Conservation (phyloP, 2,113 vertebrate species). For the Hipposideros armiger region DNA sequence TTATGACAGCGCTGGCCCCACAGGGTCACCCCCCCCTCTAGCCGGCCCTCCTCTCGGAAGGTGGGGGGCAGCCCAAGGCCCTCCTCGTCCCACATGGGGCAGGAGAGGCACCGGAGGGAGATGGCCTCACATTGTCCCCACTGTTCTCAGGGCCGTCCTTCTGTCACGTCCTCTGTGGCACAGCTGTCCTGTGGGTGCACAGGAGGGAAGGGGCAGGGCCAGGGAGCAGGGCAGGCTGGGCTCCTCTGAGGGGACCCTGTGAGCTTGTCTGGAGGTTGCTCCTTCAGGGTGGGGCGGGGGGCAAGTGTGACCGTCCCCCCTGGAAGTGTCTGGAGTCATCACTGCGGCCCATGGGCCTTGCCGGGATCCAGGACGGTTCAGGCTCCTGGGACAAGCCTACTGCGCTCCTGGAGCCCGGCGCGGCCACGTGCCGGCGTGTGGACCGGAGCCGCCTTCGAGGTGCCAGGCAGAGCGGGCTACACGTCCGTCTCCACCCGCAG, state of each 20-base stretch:
- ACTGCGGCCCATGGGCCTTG: fast-evolving
- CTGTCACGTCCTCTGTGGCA: fast-evolving
- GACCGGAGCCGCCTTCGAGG: fast-evolving
- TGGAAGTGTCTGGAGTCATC: fast-evolving
- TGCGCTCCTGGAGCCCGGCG: fast-evolving
- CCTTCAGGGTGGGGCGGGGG: fast-evolving
- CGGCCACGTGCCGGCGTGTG: fast-evolving
- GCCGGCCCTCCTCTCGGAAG: not conserved
- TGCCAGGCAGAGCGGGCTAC: constrained; percentile 59
- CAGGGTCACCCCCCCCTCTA: too few relatives aligned
- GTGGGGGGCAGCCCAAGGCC: fast-evolving
- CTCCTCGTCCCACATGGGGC: too few relatives aligned
- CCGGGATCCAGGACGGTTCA: fast-evolving
- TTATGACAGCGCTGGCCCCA: fast-evolving
- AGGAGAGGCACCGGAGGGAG: not conserved
- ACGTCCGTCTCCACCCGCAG: constrained; percentile 94
- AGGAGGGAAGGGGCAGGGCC: not conserved
- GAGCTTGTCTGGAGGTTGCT: fast-evolving
- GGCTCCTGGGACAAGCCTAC: fast-evolving
- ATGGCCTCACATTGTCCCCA: fast-evolving
- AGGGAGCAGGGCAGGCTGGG: fast-evolving
- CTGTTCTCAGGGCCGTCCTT: not conserved
- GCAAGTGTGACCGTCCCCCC: fast-evolving
- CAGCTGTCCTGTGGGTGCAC: fast-evolving
- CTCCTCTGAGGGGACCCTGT: not conserved